These are phyloP conservation scores for Adineta ricciae DNA, from an alignment of 2,888 invertebrate species.

Conservation along the genomic window DNA sequence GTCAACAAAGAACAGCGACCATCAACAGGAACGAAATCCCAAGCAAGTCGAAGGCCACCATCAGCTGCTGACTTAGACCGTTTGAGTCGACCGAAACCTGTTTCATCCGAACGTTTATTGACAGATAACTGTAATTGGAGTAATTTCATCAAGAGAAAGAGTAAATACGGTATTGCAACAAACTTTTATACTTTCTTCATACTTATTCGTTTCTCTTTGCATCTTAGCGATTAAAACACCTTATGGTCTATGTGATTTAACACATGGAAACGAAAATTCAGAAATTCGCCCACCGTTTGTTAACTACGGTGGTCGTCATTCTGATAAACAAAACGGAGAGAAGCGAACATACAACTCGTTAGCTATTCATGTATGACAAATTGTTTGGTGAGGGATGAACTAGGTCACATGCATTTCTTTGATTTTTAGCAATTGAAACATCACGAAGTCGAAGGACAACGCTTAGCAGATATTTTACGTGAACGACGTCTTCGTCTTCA, in stretches of 20 bases:
- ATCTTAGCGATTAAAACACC: background rate
- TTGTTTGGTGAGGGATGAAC: too few relatives aligned
- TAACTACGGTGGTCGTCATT: background rate
- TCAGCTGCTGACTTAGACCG: background rate
- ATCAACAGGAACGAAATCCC: background rate
- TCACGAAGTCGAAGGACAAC: background rate
- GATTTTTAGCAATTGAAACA: background rate
- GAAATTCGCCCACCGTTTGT: background rate
- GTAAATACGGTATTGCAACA: background rate
- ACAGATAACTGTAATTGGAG: background rate
- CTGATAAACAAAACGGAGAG: background rate
- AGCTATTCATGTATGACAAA: background rate
- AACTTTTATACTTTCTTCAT: too few relatives aligned
- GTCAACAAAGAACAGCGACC: background rate
- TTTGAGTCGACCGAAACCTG: background rate
- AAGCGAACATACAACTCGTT: background rate
- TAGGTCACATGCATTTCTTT: too few relatives aligned
- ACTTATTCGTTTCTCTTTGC: background rate
- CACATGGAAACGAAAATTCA: background rate
- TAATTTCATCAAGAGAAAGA: background rate
- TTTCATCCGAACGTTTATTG: background rate
- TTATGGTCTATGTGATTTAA: background rate
- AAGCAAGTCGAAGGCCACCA: too few relatives aligned
- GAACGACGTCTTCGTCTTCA: background rate
- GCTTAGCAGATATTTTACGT: background rate